Evolutionary conservation across 2,888 invertebrate species (phyloP).

Genomic region (Zaprionus obscuricornis): DNA sequence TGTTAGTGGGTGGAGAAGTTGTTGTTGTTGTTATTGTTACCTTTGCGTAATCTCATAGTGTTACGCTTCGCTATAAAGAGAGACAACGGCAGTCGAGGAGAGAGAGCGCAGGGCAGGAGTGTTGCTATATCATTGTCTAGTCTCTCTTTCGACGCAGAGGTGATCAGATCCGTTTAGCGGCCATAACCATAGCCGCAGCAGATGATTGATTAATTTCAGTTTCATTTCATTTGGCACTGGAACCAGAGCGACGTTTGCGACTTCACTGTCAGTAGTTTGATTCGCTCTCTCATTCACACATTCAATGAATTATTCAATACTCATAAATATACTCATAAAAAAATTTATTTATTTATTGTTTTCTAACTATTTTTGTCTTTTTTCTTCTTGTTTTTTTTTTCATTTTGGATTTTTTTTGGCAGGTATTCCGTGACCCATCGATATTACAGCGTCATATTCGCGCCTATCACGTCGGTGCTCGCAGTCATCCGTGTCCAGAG

Average conservation of each 20-base stretch:
- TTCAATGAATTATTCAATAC: conserved; percentile 18
- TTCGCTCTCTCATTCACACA: neutral
- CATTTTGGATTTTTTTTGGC: conserved; percentile 81
- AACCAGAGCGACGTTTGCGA: conserved; percentile 39
- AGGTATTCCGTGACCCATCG: conserved; percentile 98
- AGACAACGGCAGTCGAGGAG: too few relatives aligned
- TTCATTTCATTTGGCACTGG: conserved; percentile 71
- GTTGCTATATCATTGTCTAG: conserved; percentile 52
- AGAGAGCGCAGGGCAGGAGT: conserved; percentile 28
- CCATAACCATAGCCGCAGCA: conserved; percentile 31
- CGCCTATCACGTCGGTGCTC: conserved; percentile 96
- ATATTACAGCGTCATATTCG: conserved; percentile 98
- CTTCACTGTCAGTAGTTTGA: neutral
- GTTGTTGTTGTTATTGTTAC: conserved; percentile 24
- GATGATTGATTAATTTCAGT: conserved; percentile 82
- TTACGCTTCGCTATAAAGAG: neutral
- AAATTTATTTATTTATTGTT: too few relatives aligned
- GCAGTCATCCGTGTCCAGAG: conserved; percentile 98
- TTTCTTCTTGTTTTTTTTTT: conserved; percentile 32
- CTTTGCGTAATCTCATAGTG: conserved; percentile 76
- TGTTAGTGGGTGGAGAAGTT: conserved; percentile 58
- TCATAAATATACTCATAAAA: too few relatives aligned
- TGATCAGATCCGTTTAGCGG: conserved; percentile 79
- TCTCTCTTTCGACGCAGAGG: conserved; percentile 48
- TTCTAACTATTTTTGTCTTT: too few relatives aligned